Evolutionary conservation across 2,888 invertebrate species (phyloP).

Genomic region (Lepidochitona cinerea): DNA sequence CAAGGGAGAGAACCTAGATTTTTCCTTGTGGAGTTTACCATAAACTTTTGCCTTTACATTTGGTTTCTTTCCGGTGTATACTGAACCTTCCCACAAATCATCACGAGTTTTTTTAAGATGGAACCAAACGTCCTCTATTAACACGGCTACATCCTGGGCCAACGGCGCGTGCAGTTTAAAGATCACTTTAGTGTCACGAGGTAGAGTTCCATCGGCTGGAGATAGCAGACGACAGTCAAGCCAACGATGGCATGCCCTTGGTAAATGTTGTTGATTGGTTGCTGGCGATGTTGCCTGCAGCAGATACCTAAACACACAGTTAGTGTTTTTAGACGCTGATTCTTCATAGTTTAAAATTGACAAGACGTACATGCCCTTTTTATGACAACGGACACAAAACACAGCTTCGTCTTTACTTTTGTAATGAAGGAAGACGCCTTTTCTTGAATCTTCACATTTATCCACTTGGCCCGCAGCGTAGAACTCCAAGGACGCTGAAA

Average conservation of each 20-base stretch:
- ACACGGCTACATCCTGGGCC: conserved; percentile 61
- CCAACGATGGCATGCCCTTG: conserved; percentile 64
- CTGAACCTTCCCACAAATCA: conserved; percentile 58
- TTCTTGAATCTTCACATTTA: conserved; percentile 19
- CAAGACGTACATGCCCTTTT: conserved; percentile 64
- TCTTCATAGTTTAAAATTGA: conserved; percentile 33
- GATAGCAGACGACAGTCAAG: conserved; percentile 58
- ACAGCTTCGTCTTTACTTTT: conserved; percentile 54
- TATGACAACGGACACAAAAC: conserved; percentile 62
- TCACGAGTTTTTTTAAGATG: conserved; percentile 57
- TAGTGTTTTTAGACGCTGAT: conserved; percentile 30
- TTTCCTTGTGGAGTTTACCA: conserved; percentile 46
- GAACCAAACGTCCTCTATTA: conserved; percentile 64
- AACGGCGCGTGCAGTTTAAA: conserved; percentile 60
- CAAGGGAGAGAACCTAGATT: conserved; percentile 58
- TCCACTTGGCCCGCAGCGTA: conserved; percentile 50
- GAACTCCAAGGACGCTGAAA: conserved; percentile 55
- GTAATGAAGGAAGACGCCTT: conserved; percentile 58
- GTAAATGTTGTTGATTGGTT: conserved; percentile 54
- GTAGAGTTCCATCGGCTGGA: conserved; percentile 61
- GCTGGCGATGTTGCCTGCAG: conserved; percentile 60
- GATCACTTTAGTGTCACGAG: conserved; percentile 48
- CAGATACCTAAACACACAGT: conserved; percentile 63
- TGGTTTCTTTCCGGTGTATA: conserved; percentile 47
- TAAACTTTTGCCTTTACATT: conserved; percentile 53